phyloP scores from a whole-genome alignment of 2,888 invertebrate species.

The Rotaria magnacalcarata region DNA sequence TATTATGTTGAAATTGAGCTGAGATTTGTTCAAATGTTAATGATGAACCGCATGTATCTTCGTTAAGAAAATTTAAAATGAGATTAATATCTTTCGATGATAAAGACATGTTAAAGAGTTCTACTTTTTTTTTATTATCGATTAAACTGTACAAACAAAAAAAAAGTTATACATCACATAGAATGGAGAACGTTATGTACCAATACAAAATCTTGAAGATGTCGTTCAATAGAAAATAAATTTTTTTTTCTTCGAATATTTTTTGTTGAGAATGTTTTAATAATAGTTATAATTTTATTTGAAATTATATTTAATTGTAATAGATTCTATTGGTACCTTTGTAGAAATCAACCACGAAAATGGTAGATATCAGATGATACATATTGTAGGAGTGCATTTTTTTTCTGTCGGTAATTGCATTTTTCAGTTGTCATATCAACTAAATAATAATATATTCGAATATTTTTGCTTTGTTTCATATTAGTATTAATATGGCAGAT shows the following conservation, averaged over 20 bases:
- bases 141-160: constrained; percentile 9
- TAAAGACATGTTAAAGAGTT: not conserved
- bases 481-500: not conserved
- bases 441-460: not conserved
- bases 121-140: not conserved
- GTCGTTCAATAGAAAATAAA: not conserved
- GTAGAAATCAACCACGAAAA: not conserved
- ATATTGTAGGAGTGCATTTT: not conserved
- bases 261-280: not conserved
- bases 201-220: not conserved
- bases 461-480: not conserved
- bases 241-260: not conserved
- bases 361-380: constrained; percentile 13
- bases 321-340: not conserved
- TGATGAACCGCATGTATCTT: constrained; percentile 30
- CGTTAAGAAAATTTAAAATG: constrained; percentile 23
- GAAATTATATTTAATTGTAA: not conserved
- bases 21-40: constrained; percentile 35
- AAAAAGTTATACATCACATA: not conserved
- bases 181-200: not conserved
- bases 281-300: not conserved
- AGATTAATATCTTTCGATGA: constrained; percentile 28
- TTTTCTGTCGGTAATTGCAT: not conserved
- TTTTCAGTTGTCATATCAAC: constrained; percentile 28
- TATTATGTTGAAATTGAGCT: constrained; percentile 33